These are phyloP conservation scores for Australoheros facetus DNA, from an alignment of 2,797 vertebrate genomes.

Conservation along the genomic window DNA sequence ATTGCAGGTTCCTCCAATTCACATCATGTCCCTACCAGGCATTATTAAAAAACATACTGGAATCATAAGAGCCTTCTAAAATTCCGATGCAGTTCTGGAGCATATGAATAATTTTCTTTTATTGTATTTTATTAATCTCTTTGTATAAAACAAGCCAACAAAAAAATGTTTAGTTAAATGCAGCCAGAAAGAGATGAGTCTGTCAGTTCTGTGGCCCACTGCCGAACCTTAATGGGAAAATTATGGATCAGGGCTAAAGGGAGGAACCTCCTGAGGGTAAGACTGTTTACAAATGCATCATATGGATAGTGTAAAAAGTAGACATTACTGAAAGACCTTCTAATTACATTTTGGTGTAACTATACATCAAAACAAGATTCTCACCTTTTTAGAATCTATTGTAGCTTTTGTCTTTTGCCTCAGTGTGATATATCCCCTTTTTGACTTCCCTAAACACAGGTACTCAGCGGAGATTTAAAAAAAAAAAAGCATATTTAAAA, in stretches of 20 bases:
- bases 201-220: slow-evolving; percentile 1
- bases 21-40: not conserved
- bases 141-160: slow-evolving; percentile 7
- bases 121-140: slow-evolving; percentile 22
- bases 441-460: no score
- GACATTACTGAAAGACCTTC: not conserved
- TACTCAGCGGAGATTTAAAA: no score
- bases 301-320: not conserved
- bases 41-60: not conserved
- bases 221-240: slow-evolving; percentile 27
- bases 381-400: not conserved
- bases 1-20: slow-evolving; percentile 14
- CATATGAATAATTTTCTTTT: not conserved
- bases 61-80: not conserved
- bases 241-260: slow-evolving; percentile 12
- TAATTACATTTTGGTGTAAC: no score
- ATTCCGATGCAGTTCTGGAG: not conserved
- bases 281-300: not conserved
- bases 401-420: not conserved
- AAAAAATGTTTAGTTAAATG: slow-evolving; percentile 11
- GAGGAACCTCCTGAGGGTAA: not conserved
- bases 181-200: not conserved
- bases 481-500: not conserved
- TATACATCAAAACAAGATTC: not conserved
- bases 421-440: no score